Evolutionary conservation across 2,797 vertebrate genomes (phyloP), one percentile per base, ranked within the genome.

Genomic region (Poecilia wingei): DNA sequence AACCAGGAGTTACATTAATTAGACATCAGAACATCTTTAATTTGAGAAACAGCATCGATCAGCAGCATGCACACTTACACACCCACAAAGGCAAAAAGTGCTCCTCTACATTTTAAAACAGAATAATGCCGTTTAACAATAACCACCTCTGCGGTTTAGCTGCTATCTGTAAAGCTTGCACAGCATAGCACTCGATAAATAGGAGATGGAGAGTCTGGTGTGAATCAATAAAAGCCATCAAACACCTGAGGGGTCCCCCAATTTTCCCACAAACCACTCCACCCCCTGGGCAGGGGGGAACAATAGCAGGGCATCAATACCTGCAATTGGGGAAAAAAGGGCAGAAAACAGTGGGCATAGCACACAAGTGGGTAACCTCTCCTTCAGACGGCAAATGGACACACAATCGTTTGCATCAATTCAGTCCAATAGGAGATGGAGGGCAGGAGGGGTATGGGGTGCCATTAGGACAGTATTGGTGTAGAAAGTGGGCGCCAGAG

Each of bases 181-280:
- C 20, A 25, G 83, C 59, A 2, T 73, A 83, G 84, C 68, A 72
- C 81, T 88, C 83, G 81, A 80, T 85, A 91, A 91, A 92, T 86
- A 79, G 82, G 82, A 91, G 81, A 76, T 22, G 78, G 83, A 90
- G 86, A 89, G 85, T 84, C 82, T 87, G 91, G 80, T 87, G 88
- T 73, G 82, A 95, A 96, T 96, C 95, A 82, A 95, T 96, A 94
- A 95, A 95, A 93, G 91, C 93, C 89, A 93, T 95, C 94, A 93
- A 91, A 92, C 89, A 92, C 92, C 88, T 86, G 90, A 94, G 92
- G 94, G 93, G 92, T 88, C 84, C 94, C 94, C 92, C 90, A 91
- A 94, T 94, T 95, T 95, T 88, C 91, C 83, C 90, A 91, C 92
- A 94, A 95, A 95, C 87, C 94, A 94, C 94, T 92, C 87, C 92